A percentile compares a stretch with the other conserved stretches of the same genome.
phyloP scores from a whole-genome alignment of 1,140 invertebrate genomes.

The Drusus annulatus region DNA sequence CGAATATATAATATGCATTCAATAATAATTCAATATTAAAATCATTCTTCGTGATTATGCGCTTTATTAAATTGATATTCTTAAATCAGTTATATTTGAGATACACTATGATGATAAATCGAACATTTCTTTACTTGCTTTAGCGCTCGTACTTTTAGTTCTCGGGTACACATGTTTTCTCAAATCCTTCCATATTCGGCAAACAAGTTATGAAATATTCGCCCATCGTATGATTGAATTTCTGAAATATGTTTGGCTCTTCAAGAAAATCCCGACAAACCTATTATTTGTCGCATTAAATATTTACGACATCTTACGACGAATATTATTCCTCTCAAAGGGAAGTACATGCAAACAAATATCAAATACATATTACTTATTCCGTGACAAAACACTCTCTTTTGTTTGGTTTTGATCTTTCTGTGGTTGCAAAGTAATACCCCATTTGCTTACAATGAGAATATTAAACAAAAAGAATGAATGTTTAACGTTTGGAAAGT shows the following conservation, averaged over 20 bases:
- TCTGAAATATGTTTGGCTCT: constrained; percentile 21
- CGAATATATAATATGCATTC: no score
- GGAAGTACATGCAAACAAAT: constrained; percentile 9
- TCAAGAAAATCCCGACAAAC: constrained; percentile 11
- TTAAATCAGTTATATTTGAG: no score
- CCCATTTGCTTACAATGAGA: neutral
- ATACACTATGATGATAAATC: no score
- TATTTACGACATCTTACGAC: constrained; percentile 13
- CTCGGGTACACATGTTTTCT: no score
- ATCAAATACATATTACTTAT: constrained; percentile 31
- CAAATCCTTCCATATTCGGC: neutral
- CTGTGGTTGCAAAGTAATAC: constrained; percentile 24
- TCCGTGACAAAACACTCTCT: constrained; percentile 24
- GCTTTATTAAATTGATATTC: no score
- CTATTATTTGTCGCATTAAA: constrained; percentile 25
- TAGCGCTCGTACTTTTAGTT: no score
- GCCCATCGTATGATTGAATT: constrained; percentile 19
- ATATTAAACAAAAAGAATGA: neutral
- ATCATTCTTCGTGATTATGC: no score
- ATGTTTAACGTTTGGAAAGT: no score
- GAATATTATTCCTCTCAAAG: constrained; percentile 20
- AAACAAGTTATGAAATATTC: constrained; percentile 10
- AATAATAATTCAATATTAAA: no score
- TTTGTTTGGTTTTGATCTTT: constrained; percentile 16
- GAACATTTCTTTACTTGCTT: no score